These are phyloP conservation scores for Encarsia formosa DNA, from an alignment of 2,888 invertebrate species.

Conservation along the genomic window DNA sequence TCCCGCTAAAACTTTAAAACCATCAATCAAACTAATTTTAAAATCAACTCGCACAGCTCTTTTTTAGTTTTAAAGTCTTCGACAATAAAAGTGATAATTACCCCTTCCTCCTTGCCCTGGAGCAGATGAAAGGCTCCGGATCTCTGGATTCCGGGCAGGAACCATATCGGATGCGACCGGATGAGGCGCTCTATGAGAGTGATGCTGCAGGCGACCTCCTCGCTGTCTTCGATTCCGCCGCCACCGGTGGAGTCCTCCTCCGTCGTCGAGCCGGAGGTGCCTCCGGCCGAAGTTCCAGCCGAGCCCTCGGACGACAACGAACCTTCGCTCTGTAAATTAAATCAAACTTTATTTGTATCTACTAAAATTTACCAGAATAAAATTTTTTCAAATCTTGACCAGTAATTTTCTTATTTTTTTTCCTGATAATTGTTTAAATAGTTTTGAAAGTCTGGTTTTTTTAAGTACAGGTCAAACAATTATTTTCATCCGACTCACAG, in stretches of 20 bases:
- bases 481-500: too few species aligned
- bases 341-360: too few species aligned
- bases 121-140: slow-evolving; percentile 91
- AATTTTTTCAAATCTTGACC: too few species aligned
- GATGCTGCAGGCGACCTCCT: slow-evolving; percentile 78
- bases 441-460: too few species aligned
- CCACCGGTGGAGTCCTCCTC: slow-evolving; percentile 56
- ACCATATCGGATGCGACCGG: slow-evolving; percentile 93
- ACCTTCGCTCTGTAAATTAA: slow-evolving; percentile 64
- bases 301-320: slow-evolving; percentile 64
- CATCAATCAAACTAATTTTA: too few species aligned
- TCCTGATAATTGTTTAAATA: too few species aligned
- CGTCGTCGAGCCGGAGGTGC: slow-evolving; percentile 48
- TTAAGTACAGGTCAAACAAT: too few species aligned
- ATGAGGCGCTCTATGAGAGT: slow-evolving; percentile 82
- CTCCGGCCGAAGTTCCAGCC: slow-evolving; percentile 48
- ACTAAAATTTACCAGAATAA: too few species aligned
- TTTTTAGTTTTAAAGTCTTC: too few species aligned
- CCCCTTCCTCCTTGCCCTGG: slow-evolving; percentile 90
- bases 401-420: too few species aligned
- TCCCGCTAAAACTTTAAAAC: too few species aligned
- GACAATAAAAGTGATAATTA: slow-evolving; percentile 47
- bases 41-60: too few species aligned
- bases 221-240: slow-evolving; percentile 52
- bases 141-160: slow-evolving; percentile 86